These are phyloP conservation scores for Anadara kagoshimensis DNA, from an alignment of 1,140 invertebrate genomes.

Conservation along the genomic window DNA sequence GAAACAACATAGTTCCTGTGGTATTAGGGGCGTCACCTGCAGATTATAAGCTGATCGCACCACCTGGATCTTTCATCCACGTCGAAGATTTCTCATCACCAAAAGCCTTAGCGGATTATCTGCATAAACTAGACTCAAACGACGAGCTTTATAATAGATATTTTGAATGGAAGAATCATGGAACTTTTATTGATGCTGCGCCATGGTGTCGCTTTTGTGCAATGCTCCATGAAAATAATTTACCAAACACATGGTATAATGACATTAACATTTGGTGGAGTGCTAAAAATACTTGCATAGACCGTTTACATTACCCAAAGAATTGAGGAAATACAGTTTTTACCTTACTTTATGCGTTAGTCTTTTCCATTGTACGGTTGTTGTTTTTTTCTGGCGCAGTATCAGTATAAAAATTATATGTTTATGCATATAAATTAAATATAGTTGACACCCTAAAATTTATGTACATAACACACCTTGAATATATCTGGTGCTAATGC, in stretches of 20 bases:
- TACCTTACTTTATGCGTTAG: too few species aligned
- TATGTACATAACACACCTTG: too few species aligned
- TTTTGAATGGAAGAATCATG: conserved; percentile 69
- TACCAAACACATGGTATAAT: conserved; percentile 22
- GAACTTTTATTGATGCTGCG: conserved; percentile 69
- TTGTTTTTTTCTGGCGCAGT: too few species aligned
- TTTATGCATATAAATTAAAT: too few species aligned
- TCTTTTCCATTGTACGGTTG: too few species aligned
- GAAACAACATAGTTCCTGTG: conserved; percentile 72
- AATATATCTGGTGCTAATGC: too few species aligned
- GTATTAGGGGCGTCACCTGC: conserved; percentile 76
- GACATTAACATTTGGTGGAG: conserved; percentile 58
- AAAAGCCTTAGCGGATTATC: conserved; percentile 88
- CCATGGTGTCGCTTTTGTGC: conserved; percentile 96
- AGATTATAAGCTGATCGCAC: conserved; percentile 70
- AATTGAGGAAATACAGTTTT: too few species aligned
- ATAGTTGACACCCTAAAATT: too few species aligned
- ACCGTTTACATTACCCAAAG: too few species aligned
- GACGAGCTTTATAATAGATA: conserved; percentile 69
- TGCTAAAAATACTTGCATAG: conserved; percentile 42
- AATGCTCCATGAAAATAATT: conserved; percentile 55
- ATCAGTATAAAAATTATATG: too few species aligned
- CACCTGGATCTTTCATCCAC: conserved; percentile 89
- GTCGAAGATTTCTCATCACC: conserved; percentile 95
- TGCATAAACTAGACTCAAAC: conserved; percentile 78